Evolutionary conservation across 1,140 invertebrate genomes (phyloP).

Genomic region (Paraescarpia echinospica): DNA sequence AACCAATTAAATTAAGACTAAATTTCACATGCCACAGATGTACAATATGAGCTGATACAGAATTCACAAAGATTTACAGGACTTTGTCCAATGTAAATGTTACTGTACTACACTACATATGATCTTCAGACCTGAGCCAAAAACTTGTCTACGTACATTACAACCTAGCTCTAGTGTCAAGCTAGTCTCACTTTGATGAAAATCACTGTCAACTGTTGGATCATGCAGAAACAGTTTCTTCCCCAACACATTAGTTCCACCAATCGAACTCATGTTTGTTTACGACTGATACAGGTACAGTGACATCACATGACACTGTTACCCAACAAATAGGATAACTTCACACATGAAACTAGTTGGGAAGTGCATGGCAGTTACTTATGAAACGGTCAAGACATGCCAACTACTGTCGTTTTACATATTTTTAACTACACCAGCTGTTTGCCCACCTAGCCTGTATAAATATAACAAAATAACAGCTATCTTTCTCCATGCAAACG

Average conservation of each 20-base stretch:
- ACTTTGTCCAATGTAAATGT: neutral
- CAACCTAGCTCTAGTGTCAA: too few relatives aligned
- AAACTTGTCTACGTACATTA: neutral
- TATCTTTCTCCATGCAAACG: neutral
- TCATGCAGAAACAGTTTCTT: too few relatives aligned
- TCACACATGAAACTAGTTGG: neutral
- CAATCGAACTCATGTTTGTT: too few relatives aligned
- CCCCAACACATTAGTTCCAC: too few relatives aligned
- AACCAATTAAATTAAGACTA: neutral
- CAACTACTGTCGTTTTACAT: neutral
- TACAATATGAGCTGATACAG: neutral
- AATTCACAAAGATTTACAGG: neutral
- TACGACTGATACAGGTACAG: too few relatives aligned
- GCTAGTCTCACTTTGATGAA: too few relatives aligned
- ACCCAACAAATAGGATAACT: neutral
- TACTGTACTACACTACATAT: neutral
- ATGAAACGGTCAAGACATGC: neutral
- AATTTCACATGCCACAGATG: neutral
- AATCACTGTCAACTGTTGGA: too few relatives aligned
- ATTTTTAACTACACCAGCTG: neutral
- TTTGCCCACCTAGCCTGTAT: neutral
- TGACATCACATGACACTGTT: too few relatives aligned
- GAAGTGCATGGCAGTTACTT: neutral
- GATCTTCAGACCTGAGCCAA: neutral
- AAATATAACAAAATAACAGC: conserved; percentile 2